Evolutionary conservation across 2,797 vertebrate species (phyloP).

Genomic region (Sebastes alutus): DNA sequence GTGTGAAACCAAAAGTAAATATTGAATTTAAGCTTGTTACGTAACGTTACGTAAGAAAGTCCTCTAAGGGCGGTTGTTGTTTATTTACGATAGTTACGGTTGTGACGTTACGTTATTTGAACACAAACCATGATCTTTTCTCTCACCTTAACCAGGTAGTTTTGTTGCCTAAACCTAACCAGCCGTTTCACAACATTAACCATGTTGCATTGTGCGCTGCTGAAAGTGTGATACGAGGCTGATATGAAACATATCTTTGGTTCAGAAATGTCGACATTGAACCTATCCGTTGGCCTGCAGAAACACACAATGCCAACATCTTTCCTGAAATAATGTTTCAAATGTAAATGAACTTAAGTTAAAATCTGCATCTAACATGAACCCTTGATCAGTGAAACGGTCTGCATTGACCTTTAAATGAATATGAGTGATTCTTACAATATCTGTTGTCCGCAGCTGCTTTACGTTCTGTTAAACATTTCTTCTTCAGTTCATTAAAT

Average conservation of each 20-base stretch:
- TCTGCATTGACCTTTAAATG: too few species aligned
- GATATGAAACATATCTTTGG: neutral
- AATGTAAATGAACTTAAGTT: neutral
- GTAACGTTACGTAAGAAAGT: too few species aligned
- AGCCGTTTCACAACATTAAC: neutral
- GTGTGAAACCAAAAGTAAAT: too few species aligned
- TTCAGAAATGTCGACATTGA: neutral
- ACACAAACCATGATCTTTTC: neutral
- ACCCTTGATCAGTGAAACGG: rapidly evolving
- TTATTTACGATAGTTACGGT: too few species aligned
- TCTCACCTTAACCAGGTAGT: too few species aligned
- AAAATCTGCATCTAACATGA: neutral
- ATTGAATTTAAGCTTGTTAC: too few species aligned
- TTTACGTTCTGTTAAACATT: neutral
- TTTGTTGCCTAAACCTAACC: neutral
- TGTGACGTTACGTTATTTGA: neutral
- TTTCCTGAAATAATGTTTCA: neutral
- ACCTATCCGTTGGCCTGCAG: neutral
- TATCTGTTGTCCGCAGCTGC: neutral
- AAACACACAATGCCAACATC: neutral
- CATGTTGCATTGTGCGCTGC: too few species aligned
- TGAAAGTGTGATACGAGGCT: neutral
- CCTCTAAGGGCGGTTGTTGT: too few species aligned
- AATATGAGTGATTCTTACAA: too few species aligned
- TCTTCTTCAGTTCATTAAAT: too few species aligned